Evolutionary conservation across 2,113 vertebrate genomes (phyloP).

Genomic region (Uria aalge): DNA sequence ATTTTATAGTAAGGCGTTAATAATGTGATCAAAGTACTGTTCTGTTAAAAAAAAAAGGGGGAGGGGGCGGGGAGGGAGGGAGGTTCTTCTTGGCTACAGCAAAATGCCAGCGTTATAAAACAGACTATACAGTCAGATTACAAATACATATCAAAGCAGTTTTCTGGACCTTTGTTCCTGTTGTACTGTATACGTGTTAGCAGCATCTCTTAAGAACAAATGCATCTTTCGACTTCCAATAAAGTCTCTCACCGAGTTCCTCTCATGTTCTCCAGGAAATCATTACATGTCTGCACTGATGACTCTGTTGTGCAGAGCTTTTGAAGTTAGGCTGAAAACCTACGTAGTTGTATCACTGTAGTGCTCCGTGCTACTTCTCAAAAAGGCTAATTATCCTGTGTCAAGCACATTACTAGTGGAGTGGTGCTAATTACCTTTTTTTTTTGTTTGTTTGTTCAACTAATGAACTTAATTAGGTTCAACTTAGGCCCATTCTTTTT

Average conservation of each 20-base stretch:
- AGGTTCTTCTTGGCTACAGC: background rate
- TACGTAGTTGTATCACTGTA: background rate
- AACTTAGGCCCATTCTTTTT: background rate
- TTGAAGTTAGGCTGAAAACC: background rate
- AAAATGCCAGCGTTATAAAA: background rate
- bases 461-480: conserved; percentile 16
- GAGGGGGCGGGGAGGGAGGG: rapidly evolving
- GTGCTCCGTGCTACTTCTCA: background rate
- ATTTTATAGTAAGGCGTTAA: background rate
- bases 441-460: background rate
- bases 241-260: background rate
- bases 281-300: background rate
- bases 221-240: background rate
- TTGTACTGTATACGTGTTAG: background rate
- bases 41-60: background rate
- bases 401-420: background rate
- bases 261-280: background rate
- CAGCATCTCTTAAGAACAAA: background rate
- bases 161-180: background rate
- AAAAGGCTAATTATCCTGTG: background rate
- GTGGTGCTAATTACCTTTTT: background rate
- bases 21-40: background rate
- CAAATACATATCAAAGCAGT: background rate
- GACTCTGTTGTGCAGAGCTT: background rate
- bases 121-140: background rate